A percentile compares a stretch with the other conserved stretches of the same genome.
phyloP scores from a whole-genome alignment of 2,888 invertebrate species.

The Eilema griseolum region DNA sequence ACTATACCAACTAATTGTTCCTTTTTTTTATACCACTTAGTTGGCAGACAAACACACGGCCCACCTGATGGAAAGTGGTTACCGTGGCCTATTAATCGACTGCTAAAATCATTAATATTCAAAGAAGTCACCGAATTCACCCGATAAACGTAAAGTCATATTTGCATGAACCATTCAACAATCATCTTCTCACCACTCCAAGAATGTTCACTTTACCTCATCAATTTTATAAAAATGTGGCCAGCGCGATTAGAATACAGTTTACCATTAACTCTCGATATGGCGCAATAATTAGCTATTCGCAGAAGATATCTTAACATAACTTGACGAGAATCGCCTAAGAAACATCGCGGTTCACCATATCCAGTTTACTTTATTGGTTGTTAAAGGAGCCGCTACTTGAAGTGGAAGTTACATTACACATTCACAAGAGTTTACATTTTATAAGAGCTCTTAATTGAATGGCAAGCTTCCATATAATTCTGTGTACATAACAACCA shows the following conservation, averaged over 20 bases:
- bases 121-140: background rate
- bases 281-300: constrained; percentile 4
- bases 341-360: background rate
- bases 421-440: background rate
- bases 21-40: too few relatives aligned
- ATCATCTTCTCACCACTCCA: background rate
- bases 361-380: background rate
- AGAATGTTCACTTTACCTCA: background rate
- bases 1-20: background rate
- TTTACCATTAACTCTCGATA: constrained; percentile 7
- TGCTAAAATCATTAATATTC: background rate
- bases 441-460: background rate
- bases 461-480: background rate
- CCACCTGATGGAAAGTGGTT: too few relatives aligned
- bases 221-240: background rate
- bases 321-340: background rate
- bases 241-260: constrained; percentile 3
- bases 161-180: background rate
- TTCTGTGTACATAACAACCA: background rate
- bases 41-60: too few relatives aligned
- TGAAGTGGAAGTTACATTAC: background rate
- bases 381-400: background rate
- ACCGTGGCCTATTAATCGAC: too few relatives aligned
- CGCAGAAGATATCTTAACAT: background rate
- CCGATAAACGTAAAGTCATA: background rate